Evolutionary conservation across 1,140 invertebrate species (phyloP).

Genomic region (Euwallacea similis): DNA sequence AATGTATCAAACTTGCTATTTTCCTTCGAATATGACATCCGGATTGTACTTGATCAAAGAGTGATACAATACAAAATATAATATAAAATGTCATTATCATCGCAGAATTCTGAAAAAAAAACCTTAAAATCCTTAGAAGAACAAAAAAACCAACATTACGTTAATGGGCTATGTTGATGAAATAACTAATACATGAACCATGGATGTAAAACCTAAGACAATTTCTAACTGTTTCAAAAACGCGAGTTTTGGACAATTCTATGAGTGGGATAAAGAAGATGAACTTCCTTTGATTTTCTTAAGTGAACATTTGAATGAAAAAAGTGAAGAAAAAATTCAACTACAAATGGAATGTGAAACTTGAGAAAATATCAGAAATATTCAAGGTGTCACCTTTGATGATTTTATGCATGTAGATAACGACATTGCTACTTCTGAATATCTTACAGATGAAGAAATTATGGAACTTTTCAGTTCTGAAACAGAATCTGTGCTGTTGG

Average conservation of each 20-base stretch:
- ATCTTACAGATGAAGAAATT: no score
- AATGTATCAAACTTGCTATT: no score
- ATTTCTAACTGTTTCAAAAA: constrained; percentile 42
- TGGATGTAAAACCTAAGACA: constrained; percentile 34
- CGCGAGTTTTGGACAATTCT: constrained; percentile 30
- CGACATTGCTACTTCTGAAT: no score
- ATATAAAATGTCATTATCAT: constrained; percentile 37
- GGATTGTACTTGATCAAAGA: no score
- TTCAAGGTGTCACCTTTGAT: no score
- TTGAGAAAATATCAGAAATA: not conserved
- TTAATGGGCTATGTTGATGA: no score
- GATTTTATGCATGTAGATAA: no score
- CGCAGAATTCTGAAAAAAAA: constrained; percentile 38
- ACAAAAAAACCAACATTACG: no score
- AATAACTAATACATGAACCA: constrained; percentile 33
- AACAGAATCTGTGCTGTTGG: no score
- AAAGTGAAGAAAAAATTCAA: not conserved
- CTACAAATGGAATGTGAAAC: constrained; percentile 3
- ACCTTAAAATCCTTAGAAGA: constrained; percentile 32
- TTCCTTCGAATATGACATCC: no score
- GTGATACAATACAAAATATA: no score
- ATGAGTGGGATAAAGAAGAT: constrained; percentile 33
- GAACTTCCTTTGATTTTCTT: constrained; percentile 27
- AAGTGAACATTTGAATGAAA: constrained; percentile 3
- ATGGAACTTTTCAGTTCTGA: no score